A percentile compares a stretch with the other conserved stretches of the same genome.
These are phyloP conservation scores for Gastrophysa polygoni DNA, from an alignment of 2,888 invertebrate species.

Conservation along the genomic window DNA sequence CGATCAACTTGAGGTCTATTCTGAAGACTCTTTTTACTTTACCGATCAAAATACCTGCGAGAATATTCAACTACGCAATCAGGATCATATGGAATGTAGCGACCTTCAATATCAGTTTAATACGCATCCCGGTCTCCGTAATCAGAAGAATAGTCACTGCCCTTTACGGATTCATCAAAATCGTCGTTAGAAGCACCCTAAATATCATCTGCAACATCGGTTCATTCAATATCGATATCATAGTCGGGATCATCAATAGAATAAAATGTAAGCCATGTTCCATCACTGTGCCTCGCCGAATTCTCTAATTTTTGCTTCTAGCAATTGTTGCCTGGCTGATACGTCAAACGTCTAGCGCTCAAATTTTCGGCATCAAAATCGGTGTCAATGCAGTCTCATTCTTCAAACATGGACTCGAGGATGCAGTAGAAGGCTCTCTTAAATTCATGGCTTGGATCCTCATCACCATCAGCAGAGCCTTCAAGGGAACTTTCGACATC, in stretches of 20 bases:
- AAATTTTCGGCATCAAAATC: conserved; percentile 18
- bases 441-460: neutral
- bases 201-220: conserved; percentile 3
- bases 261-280: conserved; percentile 21
- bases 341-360: neutral
- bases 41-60: neutral
- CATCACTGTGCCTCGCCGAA: too few relatives aligned
- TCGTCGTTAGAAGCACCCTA: conserved; percentile 11
- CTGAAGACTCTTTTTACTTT: conserved; percentile 2
- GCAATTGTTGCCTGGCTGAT: conserved; percentile 11
- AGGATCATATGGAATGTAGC: neutral
- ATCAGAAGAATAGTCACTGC: neutral
- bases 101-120: neutral
- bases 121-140: neutral
- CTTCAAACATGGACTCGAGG: conserved; percentile 9
- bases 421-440: neutral
- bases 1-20: neutral
- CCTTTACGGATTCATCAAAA: conserved; percentile 2
- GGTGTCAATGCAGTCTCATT: neutral
- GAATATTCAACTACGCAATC: neutral
- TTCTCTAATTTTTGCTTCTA: neutral
- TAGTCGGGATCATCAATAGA: conserved; percentile 1
- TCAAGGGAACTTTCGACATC: neutral
- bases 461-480: neutral
- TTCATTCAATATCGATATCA: conserved; percentile 6